A percentile compares a stretch with the other conserved stretches of the same genome.
Conservation (phyloP, 2,888 invertebrate genomes). For the Altica lythri region DNA sequence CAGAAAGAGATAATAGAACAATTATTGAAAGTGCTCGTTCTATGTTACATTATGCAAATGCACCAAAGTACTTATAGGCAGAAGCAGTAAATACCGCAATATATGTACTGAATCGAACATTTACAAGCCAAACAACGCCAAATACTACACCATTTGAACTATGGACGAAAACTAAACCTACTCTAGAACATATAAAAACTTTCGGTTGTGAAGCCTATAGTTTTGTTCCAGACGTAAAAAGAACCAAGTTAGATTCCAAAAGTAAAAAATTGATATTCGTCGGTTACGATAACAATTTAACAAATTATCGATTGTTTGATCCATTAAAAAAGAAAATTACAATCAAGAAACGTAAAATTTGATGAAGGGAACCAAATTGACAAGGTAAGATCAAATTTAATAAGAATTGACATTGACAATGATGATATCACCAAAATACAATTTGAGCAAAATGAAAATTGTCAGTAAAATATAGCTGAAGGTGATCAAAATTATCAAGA, state of each 20-base stretch:
- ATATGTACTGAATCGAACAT: too few species aligned
- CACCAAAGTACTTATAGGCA: constrained; percentile 2
- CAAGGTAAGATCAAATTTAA: too few species aligned
- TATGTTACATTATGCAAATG: constrained; percentile 3
- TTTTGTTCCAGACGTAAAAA: constrained; percentile 11
- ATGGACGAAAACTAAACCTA: constrained; percentile 12
- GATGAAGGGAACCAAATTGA: too few species aligned
- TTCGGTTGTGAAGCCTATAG: constrained; percentile 20
- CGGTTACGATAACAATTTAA: constrained; percentile 17
- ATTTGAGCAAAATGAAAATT: too few species aligned
- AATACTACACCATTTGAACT: constrained; percentile 1
- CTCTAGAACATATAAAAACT: constrained; percentile 4
- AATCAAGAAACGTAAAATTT: too few species aligned
- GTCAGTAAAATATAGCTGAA: too few species aligned
- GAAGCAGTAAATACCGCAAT: not conserved
- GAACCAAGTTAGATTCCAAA: constrained; percentile 17
- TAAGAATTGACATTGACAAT: too few species aligned
- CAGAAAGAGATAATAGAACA: constrained; percentile 8
- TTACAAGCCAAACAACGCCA: too few species aligned
- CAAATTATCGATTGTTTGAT: constrained; percentile 14
- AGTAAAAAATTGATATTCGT: constrained; percentile 16
- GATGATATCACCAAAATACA: too few species aligned
- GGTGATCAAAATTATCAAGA: too few species aligned
- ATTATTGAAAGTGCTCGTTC: constrained; percentile 17
- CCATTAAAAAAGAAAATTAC: constrained; percentile 1